Conservation (phyloP, 2,888 invertebrate genomes). For the Rhopalosiphum nymphaeae region DNA sequence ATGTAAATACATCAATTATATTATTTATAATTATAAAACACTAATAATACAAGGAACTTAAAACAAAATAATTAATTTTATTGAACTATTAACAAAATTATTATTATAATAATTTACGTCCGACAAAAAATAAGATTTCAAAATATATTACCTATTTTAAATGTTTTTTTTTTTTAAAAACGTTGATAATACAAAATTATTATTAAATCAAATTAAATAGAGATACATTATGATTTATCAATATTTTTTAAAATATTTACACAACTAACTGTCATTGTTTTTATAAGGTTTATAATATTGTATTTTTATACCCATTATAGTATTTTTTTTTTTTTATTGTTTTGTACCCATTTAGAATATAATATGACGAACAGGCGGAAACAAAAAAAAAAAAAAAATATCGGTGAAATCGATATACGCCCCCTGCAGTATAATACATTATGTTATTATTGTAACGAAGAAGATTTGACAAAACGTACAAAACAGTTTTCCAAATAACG, state of each 20-base stretch:
- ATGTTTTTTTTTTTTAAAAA: background rate
- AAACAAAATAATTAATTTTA: no score
- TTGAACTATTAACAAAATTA: no score
- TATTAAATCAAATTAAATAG: background rate
- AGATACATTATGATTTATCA: background rate
- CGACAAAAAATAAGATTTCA: no score
- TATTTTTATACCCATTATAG: no score
- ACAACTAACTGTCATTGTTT: background rate
- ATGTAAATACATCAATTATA: no score
- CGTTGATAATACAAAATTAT: background rate
- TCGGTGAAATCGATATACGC: background rate
- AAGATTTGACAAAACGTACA: background rate
- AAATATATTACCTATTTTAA: no score
- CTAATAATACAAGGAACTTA: no score
- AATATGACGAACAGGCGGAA: background rate
- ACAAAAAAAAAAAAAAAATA: background rate
- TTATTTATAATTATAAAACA: no score
- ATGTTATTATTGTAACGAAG: background rate
- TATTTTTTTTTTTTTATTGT: no score
- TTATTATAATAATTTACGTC: no score
- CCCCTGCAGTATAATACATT: background rate
- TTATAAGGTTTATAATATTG: background rate
- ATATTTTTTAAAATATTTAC: background rate
- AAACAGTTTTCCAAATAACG: background rate
- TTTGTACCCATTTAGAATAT: background rate